Evolutionary conservation across 2,797 vertebrate species (phyloP), one percentile per base, ranked within the genome.

Genomic region (Lacerta bilineata): DNA sequence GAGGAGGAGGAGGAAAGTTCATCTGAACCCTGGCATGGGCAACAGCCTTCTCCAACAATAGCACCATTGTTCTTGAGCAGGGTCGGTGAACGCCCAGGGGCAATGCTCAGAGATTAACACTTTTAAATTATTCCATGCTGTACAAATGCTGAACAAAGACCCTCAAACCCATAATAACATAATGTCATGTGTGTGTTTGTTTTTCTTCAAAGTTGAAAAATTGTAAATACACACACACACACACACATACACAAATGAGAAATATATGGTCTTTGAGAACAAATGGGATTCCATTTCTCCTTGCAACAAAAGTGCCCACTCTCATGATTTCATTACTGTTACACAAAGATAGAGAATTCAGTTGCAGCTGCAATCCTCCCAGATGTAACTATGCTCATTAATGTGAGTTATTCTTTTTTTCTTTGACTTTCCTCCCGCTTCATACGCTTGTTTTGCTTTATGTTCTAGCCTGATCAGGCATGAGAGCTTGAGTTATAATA

Each of bases 1-100:
- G 33, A 33, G 33, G 33, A 46, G 46, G 46, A 50, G 50, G 50
- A 75, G 36, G 90, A 93, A 93, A 93, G 93, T 91, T 89, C 92
- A 72, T 92, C 87, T 87, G 85, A 94, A 81, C 93, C 94, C 83
- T 85, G 88, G 83, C 92, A 85, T 74, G 91, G 89, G 86, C 88
- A 93, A 83, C 91, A 93, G 80, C 55, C 87, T n/a, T 87, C 78
- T 17, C 72, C 84, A 93, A 96, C 94, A 95, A 95, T 88, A 83
- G 50, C 0, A 55, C 80, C 43, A 80, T 94, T 95, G 93, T 96
- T 79, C 88, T 8, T 1, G 33, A 66, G 25, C 76, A 77, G 43
- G 88, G 90, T 81, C 80, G 75, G 80, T 41, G 64, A 92, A 85
- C 0, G 0, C 93, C 88, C 80, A 0, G 0, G 88, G 81, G 88